Evolutionary conservation across 2,888 invertebrate species (phyloP).

Genomic region (Phyllotreta cruciferae): DNA sequence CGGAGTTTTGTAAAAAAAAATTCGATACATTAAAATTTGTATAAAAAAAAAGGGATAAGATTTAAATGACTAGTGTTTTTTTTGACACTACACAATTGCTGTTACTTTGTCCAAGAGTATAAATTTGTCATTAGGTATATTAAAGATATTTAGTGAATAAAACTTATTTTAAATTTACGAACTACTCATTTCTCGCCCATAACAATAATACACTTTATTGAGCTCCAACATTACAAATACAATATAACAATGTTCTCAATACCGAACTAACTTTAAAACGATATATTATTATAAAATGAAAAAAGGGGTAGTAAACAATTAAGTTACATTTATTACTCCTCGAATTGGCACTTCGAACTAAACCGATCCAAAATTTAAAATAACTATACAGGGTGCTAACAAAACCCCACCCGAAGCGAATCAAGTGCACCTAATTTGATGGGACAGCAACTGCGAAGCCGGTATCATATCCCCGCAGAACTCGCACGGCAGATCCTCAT

Average conservation of each 20-base stretch:
- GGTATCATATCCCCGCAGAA: conserved; percentile 65
- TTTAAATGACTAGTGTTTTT: conserved; percentile 18
- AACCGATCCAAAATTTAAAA: too few relatives aligned
- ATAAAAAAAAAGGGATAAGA: conserved; percentile 13
- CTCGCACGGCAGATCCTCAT: conserved; percentile 66
- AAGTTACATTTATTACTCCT: too few relatives aligned
- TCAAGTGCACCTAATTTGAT: conserved; percentile 62
- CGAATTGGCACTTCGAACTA: too few relatives aligned
- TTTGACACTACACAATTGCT: conserved; percentile 31
- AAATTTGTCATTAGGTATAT: conserved; percentile 37
- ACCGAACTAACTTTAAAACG: too few relatives aligned
- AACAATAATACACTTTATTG: too few relatives aligned
- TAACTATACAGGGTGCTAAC: too few relatives aligned
- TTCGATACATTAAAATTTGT: conserved; percentile 21
- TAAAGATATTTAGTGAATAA: conserved; percentile 35
- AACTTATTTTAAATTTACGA: conserved; percentile 33
- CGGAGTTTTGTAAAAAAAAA: conserved; percentile 20
- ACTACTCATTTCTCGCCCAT: neutral
- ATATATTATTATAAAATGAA: too few relatives aligned
- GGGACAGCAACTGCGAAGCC: conserved; percentile 63
- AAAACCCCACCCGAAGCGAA: too few relatives aligned
- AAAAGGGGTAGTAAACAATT: too few relatives aligned
- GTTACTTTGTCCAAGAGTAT: conserved; percentile 36
- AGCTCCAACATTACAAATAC: too few relatives aligned
- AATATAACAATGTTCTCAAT: too few relatives aligned